Conservation (phyloP, 1,140 invertebrate genomes). For the Cyrtorhinus lividipennis region DNA sequence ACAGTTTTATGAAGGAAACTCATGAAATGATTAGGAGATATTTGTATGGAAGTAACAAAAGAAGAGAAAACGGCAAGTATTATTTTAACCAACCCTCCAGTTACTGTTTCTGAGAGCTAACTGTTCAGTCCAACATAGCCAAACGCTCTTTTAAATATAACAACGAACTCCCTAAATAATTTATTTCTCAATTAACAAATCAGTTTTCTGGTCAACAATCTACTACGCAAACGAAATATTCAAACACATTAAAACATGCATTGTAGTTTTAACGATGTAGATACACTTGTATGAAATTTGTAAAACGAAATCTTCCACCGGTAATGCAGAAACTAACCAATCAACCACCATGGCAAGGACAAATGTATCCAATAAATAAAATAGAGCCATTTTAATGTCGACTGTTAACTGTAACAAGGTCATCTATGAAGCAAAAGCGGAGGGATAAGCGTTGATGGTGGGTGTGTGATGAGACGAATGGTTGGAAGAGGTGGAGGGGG, state of each 20-base stretch:
- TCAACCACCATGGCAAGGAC: constrained; percentile 1
- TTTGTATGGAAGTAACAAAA: too few relatives aligned
- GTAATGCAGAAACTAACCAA: constrained; percentile 17
- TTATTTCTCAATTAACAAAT: too few relatives aligned
- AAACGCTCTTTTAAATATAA: too few relatives aligned
- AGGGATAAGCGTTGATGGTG: not conserved
- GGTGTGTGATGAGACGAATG: not conserved
- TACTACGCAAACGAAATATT: not conserved
- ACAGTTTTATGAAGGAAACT: too few relatives aligned
- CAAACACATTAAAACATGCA: not conserved
- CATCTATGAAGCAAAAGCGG: constrained; percentile 25
- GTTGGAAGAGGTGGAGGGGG: not conserved
- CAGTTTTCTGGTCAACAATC: not conserved
- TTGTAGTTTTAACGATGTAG: too few relatives aligned
- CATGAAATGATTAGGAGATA: too few relatives aligned
- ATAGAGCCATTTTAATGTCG: not conserved
- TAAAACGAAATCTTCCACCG: constrained; percentile 1
- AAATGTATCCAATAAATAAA: not conserved
- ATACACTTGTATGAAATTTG: not conserved
- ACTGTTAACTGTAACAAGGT: not conserved
- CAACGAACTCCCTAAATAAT: too few relatives aligned
- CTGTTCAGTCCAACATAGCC: too few relatives aligned
- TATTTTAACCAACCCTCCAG: too few relatives aligned
- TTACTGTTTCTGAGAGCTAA: too few relatives aligned
- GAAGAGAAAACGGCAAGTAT: too few relatives aligned